Conservation (phyloP, 2,888 invertebrate species). For the Drosophila neonasuta region DNA sequence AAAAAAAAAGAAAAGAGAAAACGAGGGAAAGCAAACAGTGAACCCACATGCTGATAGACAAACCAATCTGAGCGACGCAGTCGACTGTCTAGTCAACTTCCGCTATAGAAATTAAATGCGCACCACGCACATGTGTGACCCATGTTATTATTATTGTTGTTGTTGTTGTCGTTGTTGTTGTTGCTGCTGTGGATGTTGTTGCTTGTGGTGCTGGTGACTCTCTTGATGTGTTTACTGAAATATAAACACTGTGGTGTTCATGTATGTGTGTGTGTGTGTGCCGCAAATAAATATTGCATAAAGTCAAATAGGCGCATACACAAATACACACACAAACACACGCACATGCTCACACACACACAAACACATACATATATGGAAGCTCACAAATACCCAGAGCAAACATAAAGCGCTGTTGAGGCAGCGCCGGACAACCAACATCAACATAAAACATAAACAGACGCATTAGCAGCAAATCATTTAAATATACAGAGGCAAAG, state of each 20-base stretch:
- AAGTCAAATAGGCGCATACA: conserved; percentile 66
- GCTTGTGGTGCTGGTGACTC: conserved; percentile 33
- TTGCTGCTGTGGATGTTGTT: conserved; percentile 19
- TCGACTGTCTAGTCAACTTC: conserved; percentile 74
- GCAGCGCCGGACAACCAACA: conserved; percentile 56
- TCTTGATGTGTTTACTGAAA: conserved; percentile 52
- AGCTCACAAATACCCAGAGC: conserved; percentile 32
- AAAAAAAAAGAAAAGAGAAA: not conserved
- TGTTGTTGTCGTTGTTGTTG: conserved; percentile 20
- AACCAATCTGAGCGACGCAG: conserved; percentile 55
- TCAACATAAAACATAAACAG: conserved; percentile 77
- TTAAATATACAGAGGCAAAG: conserved; percentile 67
- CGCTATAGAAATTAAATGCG: conserved; percentile 73
- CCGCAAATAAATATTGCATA: conserved; percentile 75
- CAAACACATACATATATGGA: not conserved
- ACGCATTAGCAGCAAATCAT: conserved; percentile 76
- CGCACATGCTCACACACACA: conserved; percentile 23
- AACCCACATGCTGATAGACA: conserved; percentile 26
- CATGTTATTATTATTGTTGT: conserved; percentile 31
- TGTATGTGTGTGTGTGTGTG: conserved; percentile 31
- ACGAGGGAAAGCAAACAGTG: conserved; percentile 4
- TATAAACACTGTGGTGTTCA: conserved; percentile 54
- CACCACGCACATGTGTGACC: conserved; percentile 64
- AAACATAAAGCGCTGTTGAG: conserved; percentile 39
- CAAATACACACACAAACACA: conserved; percentile 33